Base-by-base conservation (phyloP, 1,140 invertebrate species). In the Xylocopa sonorina region DNA sequence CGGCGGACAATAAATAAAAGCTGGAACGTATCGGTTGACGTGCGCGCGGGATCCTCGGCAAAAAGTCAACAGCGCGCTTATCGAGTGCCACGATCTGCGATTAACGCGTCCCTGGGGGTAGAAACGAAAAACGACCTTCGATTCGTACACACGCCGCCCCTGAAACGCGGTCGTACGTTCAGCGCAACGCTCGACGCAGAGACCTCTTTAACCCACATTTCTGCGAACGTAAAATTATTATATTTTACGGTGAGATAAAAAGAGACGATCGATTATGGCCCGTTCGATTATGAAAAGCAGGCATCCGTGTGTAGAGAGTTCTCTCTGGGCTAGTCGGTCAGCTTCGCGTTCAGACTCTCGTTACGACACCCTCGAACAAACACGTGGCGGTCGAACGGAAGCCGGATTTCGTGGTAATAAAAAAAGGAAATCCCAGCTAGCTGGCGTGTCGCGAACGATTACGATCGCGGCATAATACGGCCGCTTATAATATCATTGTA, bases 401-500 rank as follows among this genome's bases (percentile, higher is more conserved):
- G 12, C 21, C 27, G 12, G 27, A 32, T 72, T n/a, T 46, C 14
- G 12, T 57, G 7, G 24, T 0, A 46, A 14, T 3, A 21, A 57
- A 46, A 66, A 53, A 69, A 21, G 27, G 4, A 69, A 60, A 46
- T 24, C n/a, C 4, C n/a, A 18, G 6, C 32, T 6, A 16, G 53
- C 21, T 71, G 0, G 66, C 66, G 75, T 78, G 66, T 43, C 43
- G 46, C 46, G 18, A 1, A 14, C 43, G 75, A 78, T 62, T 60
- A 32, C 24, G n/a, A 77, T 77, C 75, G 24, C 34, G n/a, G 58
- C 21, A 62, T 60, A 71, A 78, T 71, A 78, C 21, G 2, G 18
- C 43, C 75, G 46, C 55, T 78, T 60, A 43, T 69, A 69, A 77
- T 51, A 71, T 78, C 66, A 62, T 78, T 50, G 53, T 12, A 2